A percentile compares a stretch with the other conserved stretches of the same genome.
Evolutionary conservation across 1,140 invertebrate species (phyloP).

Genomic region (Stegodyphus mimosarum): DNA sequence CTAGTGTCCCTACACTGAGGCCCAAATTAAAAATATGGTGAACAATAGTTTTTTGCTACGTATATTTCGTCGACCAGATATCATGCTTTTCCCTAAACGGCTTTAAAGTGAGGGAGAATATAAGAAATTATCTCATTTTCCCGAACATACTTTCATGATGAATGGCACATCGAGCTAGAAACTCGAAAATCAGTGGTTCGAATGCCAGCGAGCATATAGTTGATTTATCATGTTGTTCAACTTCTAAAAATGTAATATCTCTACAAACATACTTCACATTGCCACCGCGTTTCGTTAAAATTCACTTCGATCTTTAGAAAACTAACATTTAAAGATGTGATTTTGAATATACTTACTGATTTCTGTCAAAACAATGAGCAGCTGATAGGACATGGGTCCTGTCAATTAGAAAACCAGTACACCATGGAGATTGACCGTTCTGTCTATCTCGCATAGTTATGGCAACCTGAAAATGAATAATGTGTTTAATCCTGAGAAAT

Average conservation of each 20-base stretch:
- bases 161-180: too few relatives aligned
- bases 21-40: too few relatives aligned
- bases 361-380: slow-evolving; percentile 32
- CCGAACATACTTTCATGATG: too few relatives aligned
- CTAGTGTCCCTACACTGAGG: too few relatives aligned
- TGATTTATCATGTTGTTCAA: not conserved
- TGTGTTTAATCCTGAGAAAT: not conserved
- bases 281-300: not conserved
- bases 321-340: not conserved
- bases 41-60: too few relatives aligned
- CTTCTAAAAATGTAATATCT: not conserved
- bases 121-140: too few relatives aligned
- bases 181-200: not conserved
- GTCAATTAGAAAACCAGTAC: slow-evolving; percentile 16
- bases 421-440: not conserved
- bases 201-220: not conserved
- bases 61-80: too few relatives aligned
- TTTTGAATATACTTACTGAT: not conserved
- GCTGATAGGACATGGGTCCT: slow-evolving; percentile 15
- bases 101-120: too few relatives aligned
- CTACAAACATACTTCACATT: not conserved
- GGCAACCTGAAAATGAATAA: slow-evolving; percentile 1
- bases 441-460: not conserved
- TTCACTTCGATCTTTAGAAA: not conserved
- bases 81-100: too few relatives aligned